Percentiles rank a stretch among this genome's conserved stretches.
Evolutionary conservation across 2,797 vertebrate genomes (phyloP).

Genomic region (Phoebastria nigripes): DNA sequence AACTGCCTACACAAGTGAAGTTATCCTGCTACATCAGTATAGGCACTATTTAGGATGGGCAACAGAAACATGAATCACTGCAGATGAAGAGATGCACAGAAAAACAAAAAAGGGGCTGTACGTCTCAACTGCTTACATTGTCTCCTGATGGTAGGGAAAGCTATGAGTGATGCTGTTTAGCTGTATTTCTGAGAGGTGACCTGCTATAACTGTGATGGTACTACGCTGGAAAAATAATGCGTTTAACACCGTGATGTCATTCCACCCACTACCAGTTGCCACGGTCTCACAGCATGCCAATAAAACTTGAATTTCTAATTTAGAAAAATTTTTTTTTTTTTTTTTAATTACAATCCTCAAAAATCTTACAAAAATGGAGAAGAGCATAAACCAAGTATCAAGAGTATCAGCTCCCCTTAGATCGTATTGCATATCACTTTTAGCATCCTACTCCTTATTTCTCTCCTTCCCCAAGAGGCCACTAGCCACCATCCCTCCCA

Average conservation of each 20-base stretch:
- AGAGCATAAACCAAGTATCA: neutral
- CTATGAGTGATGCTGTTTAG: neutral
- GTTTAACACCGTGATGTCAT: neutral
- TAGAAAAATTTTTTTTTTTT: neutral
- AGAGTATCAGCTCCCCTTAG: neutral
- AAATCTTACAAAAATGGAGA: neutral
- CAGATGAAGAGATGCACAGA: neutral
- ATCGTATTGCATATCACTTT: neutral
- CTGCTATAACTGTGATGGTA: neutral
- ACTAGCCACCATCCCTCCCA: neutral
- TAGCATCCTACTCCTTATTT: neutral
- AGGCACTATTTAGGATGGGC: neutral
- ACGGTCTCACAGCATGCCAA: neutral
- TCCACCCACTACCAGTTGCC: neutral
- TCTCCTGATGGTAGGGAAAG: neutral
- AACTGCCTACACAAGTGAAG: constrained; percentile 19
- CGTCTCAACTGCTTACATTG: neutral
- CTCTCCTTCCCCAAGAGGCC: neutral
- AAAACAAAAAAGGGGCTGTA: neutral
- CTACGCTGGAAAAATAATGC: neutral
- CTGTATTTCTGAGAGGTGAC: neutral
- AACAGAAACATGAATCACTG: neutral
- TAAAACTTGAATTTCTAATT: neutral
- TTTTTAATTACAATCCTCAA: neutral
- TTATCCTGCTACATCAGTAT: neutral